These are phyloP conservation scores for Lamprotornis superbus DNA, from an alignment of 2,113 vertebrate species.

Conservation along the genomic window DNA sequence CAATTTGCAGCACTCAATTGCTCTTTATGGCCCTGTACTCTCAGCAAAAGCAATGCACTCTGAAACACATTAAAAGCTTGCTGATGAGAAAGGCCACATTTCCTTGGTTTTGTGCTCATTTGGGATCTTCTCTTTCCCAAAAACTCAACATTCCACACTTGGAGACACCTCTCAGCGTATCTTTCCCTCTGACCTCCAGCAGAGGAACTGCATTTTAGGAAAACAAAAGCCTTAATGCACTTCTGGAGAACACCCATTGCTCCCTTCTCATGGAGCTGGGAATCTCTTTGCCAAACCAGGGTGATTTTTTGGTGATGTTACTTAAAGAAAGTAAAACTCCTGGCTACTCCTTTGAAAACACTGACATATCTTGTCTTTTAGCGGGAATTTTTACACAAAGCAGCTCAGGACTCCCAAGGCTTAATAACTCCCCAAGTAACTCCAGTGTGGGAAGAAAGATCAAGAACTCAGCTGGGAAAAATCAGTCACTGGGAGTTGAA, in stretches of 20 bases:
- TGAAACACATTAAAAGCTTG: not conserved
- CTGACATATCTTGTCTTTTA: not conserved
- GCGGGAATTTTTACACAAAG: not conserved
- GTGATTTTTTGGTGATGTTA: not conserved
- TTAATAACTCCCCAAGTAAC: not conserved
- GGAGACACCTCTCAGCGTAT: not conserved
- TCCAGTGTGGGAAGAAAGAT: not conserved
- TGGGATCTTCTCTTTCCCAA: not conserved
- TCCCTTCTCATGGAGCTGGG: not conserved
- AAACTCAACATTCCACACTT: not conserved
- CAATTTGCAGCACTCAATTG: constrained; percentile 15
- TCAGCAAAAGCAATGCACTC: not conserved
- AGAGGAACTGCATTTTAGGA: not conserved
- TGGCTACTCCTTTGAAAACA: not conserved
- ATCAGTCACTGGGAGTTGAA: not conserved
- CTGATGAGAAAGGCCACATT: not conserved
- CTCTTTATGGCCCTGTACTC: not conserved
- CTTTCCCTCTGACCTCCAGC: not conserved
- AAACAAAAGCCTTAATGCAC: not conserved
- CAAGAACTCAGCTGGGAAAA: not conserved
- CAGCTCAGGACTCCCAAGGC: not conserved
- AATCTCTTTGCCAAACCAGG: not conserved
- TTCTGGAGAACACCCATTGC: not conserved
- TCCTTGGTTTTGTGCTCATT: not conserved
- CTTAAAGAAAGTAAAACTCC: not conserved